Conservation (phyloP, 2,888 invertebrate species). For the Elysia crispata region DNA sequence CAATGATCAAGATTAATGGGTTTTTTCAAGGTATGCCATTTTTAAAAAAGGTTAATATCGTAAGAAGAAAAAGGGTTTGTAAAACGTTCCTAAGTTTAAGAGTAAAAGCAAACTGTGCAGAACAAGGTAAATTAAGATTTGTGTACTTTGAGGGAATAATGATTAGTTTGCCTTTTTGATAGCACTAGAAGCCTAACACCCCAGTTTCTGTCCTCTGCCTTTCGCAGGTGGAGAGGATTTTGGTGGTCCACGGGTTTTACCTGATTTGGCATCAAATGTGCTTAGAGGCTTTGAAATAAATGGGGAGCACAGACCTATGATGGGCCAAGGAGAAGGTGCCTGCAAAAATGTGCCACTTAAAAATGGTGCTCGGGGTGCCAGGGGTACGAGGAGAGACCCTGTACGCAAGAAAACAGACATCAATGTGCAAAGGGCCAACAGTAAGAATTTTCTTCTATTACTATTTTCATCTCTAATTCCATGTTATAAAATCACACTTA, state of each 20-base stretch:
- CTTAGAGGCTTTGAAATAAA: constrained; percentile 22
- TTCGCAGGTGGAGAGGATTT: not conserved
- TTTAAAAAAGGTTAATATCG: too few species aligned
- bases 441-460: constrained; percentile 35
- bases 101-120: too few species aligned
- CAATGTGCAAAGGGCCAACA: constrained; percentile 55
- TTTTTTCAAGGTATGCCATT: not conserved
- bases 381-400: constrained; percentile 37
- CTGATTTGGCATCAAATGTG: not conserved
- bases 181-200: too few species aligned
- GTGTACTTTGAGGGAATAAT: too few species aligned
- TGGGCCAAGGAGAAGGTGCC: constrained; percentile 34
- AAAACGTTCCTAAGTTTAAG: too few species aligned
- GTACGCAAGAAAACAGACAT: constrained; percentile 56
- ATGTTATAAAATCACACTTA: too few species aligned
- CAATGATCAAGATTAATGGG: not conserved
- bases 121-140: too few species aligned
- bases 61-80: too few species aligned
- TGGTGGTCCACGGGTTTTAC: not conserved
- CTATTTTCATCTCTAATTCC: too few species aligned
- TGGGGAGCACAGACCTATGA: constrained; percentile 45
- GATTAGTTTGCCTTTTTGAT: too few species aligned
- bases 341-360: constrained; percentile 12
- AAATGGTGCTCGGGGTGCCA: constrained; percentile 34
- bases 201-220: not conserved